A percentile compares a stretch with the other conserved stretches of the same genome.
These are phyloP conservation scores for Apostichopus leukothele DNA, from an alignment of 53 echinoderm and acorn worm species.

Conservation along the genomic window DNA sequence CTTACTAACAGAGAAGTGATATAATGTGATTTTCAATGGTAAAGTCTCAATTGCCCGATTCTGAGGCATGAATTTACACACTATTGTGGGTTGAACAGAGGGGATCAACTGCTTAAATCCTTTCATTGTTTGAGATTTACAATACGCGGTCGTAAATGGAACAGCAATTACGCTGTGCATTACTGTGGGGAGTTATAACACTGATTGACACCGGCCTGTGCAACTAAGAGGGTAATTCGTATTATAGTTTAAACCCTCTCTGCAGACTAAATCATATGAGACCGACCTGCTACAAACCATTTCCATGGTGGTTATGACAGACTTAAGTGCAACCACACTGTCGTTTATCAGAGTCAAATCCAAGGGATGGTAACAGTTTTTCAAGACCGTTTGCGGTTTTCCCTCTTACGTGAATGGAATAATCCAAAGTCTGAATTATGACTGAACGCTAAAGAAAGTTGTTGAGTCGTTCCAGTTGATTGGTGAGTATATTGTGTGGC, in stretches of 20 bases:
- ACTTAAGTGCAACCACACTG: too few species aligned
- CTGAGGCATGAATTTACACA: not conserved
- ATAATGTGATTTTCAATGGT: too few species aligned
- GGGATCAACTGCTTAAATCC: not conserved
- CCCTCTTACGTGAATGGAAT: constrained; percentile 22
- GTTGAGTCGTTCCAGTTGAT: constrained; percentile 10
- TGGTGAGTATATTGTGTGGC: constrained; percentile 3
- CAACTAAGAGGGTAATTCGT: too few species aligned
- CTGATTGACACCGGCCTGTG: constrained; percentile 28
- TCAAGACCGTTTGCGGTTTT: not conserved
- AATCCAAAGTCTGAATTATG: constrained; percentile 35
- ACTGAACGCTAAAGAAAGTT: not conserved
- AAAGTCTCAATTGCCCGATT: too few species aligned
- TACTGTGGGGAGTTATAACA: not conserved
- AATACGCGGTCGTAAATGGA: constrained; percentile 27
- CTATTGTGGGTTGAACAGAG: not conserved
- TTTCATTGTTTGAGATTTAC: constrained; percentile 6
- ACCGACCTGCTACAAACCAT: too few species aligned
- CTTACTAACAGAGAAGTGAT: too few species aligned
- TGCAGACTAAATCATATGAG: too few species aligned
- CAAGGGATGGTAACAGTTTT: not conserved
- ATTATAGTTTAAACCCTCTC: too few species aligned
- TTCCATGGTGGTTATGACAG: too few species aligned
- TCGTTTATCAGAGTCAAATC: too few species aligned
- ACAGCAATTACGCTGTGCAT: constrained; percentile 29